These are phyloP conservation scores for Staurois parvus DNA, from an alignment of 2,797 vertebrate genomes.

Conservation along the genomic window DNA sequence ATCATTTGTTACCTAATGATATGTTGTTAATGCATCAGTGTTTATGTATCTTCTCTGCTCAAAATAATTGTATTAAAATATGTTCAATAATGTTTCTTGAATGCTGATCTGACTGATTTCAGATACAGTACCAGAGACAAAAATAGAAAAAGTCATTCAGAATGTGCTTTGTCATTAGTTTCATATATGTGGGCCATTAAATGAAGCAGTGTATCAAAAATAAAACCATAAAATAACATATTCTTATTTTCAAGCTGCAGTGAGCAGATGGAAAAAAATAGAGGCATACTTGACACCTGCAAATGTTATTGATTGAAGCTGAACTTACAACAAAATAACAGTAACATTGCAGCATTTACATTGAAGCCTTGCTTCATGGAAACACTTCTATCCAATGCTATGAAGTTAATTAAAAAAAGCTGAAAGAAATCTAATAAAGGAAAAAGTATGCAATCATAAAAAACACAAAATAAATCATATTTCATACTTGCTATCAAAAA, in stretches of 20 bases:
- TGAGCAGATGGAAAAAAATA: not conserved
- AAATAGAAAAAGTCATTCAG: not conserved
- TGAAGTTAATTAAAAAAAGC: not conserved
- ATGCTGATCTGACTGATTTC: too few relatives aligned
- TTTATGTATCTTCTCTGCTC: too few relatives aligned
- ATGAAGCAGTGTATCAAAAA: not conserved
- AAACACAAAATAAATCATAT: not conserved
- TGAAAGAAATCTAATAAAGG: not conserved
- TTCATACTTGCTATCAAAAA: not conserved
- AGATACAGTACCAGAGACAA: too few relatives aligned
- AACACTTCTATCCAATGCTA: not conserved
- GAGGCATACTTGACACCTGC: not conserved
- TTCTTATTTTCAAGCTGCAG: not conserved
- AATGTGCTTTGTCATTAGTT: not conserved
- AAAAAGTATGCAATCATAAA: not conserved
- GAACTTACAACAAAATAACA: not conserved
- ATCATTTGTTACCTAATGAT: too few relatives aligned
- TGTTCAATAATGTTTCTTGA: too few relatives aligned
- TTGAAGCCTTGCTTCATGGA: not conserved
- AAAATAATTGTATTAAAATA: too few relatives aligned
- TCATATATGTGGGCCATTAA: conserved; percentile 12
- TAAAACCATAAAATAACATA: not conserved
- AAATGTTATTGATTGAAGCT: not conserved
- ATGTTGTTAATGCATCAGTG: too few relatives aligned
- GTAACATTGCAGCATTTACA: not conserved